A percentile compares a stretch with the other conserved stretches of the same genome.
phyloP scores from a whole-genome alignment of 2,797 vertebrate genomes.

The Tragelaphus eurycerus region DNA sequence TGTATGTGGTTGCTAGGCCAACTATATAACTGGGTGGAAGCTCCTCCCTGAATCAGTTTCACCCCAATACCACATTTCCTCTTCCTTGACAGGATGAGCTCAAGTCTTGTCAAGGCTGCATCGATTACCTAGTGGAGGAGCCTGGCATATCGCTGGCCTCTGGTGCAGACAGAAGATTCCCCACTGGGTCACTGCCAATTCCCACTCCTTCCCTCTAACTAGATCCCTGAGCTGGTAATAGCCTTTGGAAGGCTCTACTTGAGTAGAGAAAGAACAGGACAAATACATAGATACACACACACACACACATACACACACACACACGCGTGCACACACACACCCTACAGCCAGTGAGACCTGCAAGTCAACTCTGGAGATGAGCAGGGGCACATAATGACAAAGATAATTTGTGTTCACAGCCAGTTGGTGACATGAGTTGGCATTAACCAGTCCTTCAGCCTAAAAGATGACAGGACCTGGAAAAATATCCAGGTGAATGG shows the following conservation, averaged over 20 bases:
- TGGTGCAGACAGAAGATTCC: not conserved
- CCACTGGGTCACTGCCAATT: not conserved
- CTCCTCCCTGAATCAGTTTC: not conserved
- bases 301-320: too few relatives aligned
- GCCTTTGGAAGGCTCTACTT: not conserved
- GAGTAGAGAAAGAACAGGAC: not conserved
- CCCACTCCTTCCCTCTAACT: not conserved
- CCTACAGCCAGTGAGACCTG: not conserved
- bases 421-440: not conserved
- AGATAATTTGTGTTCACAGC: not conserved
- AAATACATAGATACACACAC: not conserved
- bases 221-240: not conserved
- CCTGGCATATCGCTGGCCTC: not conserved
- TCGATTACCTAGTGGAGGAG: not conserved
- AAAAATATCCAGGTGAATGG: not conserved
- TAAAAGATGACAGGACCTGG: not conserved
- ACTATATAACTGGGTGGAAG: too few relatives aligned
- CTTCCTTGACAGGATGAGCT: not conserved
- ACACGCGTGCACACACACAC: too few relatives aligned
- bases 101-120: not conserved
- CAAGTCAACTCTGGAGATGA: not conserved
- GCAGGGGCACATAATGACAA: not conserved
- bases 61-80: not conserved
- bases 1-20: not conserved
- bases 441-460: not conserved